These are phyloP conservation scores for Rhinichthys osculus DNA, from an alignment of 2,797 vertebrate genomes.

Conservation along the genomic window DNA sequence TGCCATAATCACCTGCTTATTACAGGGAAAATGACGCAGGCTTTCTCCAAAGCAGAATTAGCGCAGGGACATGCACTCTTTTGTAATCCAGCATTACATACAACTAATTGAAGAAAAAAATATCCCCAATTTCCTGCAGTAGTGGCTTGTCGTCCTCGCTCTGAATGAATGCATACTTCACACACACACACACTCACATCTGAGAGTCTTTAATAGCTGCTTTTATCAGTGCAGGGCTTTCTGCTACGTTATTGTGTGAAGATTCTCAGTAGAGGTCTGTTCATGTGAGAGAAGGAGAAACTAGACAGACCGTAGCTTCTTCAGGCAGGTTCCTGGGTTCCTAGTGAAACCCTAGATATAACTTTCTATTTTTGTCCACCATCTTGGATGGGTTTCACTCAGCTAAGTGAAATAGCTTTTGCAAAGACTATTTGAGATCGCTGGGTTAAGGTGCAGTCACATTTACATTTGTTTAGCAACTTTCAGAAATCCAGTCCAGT, in stretches of 20 bases:
- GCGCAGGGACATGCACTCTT: conserved; percentile 74
- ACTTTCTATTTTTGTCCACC: neutral
- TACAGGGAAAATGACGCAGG: conserved; percentile 67
- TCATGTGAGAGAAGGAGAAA: conserved; percentile 73
- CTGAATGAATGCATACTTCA: conserved; percentile 56
- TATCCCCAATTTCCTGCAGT: conserved; percentile 74
- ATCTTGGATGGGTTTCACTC: neutral
- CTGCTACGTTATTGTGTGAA: conserved; percentile 70
- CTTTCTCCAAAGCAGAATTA: conserved; percentile 75
- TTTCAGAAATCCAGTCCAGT: neutral
- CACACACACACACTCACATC: conserved; percentile 76
- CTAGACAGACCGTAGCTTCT: conserved; percentile 58
- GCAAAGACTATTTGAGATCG: neutral
- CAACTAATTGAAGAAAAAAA: conserved; percentile 76
- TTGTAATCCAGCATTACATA: conserved; percentile 82
- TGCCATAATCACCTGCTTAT: conserved; percentile 62
- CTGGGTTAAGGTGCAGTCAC: neutral
- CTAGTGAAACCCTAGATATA: neutral
- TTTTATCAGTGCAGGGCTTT: conserved; percentile 79
- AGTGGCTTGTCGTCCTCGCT: conserved; percentile 56
- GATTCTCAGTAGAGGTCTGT: conserved; percentile 75
- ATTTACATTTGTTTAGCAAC: neutral
- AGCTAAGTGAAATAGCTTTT: neutral
- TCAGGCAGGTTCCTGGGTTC: neutral
- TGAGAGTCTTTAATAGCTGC: conserved; percentile 81